Percentiles rank a stretch among this genome's conserved stretches.
Conservation (phyloP, 2,888 invertebrate species). For the Apoderus coryli region DNA sequence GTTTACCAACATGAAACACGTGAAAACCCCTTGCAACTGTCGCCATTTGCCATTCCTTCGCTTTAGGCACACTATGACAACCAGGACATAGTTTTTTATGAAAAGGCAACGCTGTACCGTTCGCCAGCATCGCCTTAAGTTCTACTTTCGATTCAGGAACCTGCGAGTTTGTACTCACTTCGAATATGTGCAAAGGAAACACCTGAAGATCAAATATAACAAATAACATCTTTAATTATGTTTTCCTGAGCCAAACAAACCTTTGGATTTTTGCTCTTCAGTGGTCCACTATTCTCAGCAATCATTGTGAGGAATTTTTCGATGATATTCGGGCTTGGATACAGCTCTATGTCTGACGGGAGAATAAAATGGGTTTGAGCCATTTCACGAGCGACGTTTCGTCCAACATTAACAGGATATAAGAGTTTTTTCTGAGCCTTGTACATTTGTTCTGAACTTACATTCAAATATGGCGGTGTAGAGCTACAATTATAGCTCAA, state of each 20-base stretch:
- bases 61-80: constrained; percentile 78
- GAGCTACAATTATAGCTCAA: constrained; percentile 65
- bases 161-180: constrained; percentile 53
- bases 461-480: constrained; percentile 52
- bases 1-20: constrained; percentile 73
- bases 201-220: constrained; percentile 33
- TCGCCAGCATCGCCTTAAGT: constrained; percentile 49
- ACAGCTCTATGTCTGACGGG: constrained; percentile 81
- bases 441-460: constrained; percentile 52
- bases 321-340: constrained; percentile 72
- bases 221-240: background rate
- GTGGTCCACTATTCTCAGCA: constrained; percentile 49
- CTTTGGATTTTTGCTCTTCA: constrained; percentile 44
- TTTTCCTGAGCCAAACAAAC: too few relatives aligned
- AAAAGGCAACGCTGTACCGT: constrained; percentile 75
- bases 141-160: constrained; percentile 64
- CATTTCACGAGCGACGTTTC: constrained; percentile 76
- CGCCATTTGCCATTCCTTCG: constrained; percentile 69
- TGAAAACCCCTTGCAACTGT: constrained; percentile 56
- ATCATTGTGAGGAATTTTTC: constrained; percentile 76
- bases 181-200: constrained; percentile 80
- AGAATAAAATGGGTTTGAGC: constrained; percentile 71
- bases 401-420: constrained; percentile 82
- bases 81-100: constrained; percentile 81
- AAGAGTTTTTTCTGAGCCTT: constrained; percentile 66